phyloP scores from a whole-genome alignment of 2,113 vertebrate species.

The Lipotes vexillifer region DNA sequence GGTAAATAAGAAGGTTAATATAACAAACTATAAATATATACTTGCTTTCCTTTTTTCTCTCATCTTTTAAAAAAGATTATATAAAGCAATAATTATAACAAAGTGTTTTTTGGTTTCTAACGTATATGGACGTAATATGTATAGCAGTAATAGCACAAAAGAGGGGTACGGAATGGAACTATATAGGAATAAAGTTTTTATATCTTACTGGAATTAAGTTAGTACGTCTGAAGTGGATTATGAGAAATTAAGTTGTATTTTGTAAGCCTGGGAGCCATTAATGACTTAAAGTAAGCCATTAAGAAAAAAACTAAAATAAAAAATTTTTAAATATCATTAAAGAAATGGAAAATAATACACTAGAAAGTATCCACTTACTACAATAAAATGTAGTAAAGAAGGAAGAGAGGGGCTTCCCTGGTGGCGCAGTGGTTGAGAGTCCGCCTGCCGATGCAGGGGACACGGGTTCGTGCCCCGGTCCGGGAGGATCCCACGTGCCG shows the following conservation, averaged over 20 bases:
- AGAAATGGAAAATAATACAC: not conserved
- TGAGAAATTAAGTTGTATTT: not conserved
- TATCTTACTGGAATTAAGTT: not conserved
- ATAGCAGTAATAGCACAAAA: not conserved
- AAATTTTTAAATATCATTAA: not conserved
- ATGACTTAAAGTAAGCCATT: not conserved
- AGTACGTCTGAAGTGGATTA: not conserved
- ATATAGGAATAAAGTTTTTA: not conserved
- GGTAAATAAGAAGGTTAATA: not conserved
- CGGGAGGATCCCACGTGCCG: too few species aligned
- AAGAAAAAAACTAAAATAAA: not conserved
- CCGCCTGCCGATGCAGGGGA: too few species aligned
- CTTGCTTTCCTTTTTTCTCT: not conserved
- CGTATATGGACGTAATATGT: not conserved
- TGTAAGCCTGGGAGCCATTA: not conserved
- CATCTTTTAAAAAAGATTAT: not conserved
- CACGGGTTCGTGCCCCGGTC: too few species aligned
- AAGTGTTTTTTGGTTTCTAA: not conserved
- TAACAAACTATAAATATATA: not conserved
- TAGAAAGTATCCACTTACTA: not conserved
- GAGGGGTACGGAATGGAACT: not conserved
- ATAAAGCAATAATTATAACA: not conserved
- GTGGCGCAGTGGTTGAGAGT: too few species aligned
- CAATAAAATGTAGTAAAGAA: not conserved
- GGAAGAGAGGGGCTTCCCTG: too few species aligned